A percentile compares a stretch with the other conserved stretches of the same genome.
These are phyloP conservation scores for Hemistola chrysoprasaria DNA, from an alignment of 2,888 invertebrate species.

Conservation along the genomic window DNA sequence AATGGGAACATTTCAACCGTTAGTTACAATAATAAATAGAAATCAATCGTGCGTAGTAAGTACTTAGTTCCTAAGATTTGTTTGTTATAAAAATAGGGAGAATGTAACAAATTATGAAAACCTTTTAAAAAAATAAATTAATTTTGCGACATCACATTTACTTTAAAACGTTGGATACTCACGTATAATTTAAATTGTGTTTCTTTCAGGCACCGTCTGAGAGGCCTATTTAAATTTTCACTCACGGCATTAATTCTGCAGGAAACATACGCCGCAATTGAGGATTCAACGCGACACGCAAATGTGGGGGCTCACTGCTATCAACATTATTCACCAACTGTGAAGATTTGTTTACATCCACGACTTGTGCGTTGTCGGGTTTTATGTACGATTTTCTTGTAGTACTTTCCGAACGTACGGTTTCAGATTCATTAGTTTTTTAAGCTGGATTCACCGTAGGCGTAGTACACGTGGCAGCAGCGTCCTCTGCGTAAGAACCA, in stretches of 20 bases:
- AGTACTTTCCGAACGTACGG: too few species aligned
- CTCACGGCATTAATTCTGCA: constrained; percentile 23
- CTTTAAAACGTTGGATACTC: constrained; percentile 11
- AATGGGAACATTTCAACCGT: too few species aligned
- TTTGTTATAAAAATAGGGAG: too few species aligned
- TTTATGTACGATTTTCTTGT: too few species aligned
- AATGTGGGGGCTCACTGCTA: constrained; percentile 33
- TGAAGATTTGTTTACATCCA: constrained; percentile 11
- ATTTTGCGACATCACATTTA: constrained; percentile 6
- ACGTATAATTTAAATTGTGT: constrained; percentile 15
- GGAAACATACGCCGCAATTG: constrained; percentile 33
- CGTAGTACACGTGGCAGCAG: too few species aligned
- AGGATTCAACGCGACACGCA: constrained; percentile 43
- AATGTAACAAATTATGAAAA: constrained; percentile 5
- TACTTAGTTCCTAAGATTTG: too few species aligned
- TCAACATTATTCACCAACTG: constrained; percentile 34
- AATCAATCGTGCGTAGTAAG: too few species aligned
- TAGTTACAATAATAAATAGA: too few species aligned
- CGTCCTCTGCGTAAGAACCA: too few species aligned
- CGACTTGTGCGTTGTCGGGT: constrained; percentile 2
- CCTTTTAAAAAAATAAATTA: constrained; percentile 6
- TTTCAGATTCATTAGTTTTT: too few species aligned
- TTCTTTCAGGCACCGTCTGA: constrained; percentile 17
- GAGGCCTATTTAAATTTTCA: constrained; percentile 27
- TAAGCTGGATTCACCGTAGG: too few species aligned